Base-by-base conservation (phyloP, 2,888 invertebrate genomes). In the Spicauda simplicius region DNA sequence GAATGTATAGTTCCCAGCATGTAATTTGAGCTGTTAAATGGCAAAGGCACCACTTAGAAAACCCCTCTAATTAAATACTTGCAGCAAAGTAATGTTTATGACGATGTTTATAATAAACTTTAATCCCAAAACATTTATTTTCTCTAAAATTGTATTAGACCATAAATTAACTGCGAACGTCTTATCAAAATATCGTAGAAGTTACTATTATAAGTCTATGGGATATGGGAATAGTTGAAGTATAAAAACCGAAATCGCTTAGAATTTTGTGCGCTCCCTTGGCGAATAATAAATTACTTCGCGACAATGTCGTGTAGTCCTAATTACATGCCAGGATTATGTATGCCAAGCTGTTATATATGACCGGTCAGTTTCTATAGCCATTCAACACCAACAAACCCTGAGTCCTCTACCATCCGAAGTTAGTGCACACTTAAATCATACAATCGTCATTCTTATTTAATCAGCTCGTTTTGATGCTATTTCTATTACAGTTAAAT, bases 361-460 rank as follows among this genome's bases (percentile, higher is more conserved):
- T 16, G 16, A 16, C 16, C 4, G 1, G 1, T 16, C 1, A 5
- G 6, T n/a, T 48, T 48, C 48, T 48, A 48, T 16, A 48, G 41
- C 14, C 41, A 14, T 41, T 48, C n/a, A 16, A 16, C 16, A 16
- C 48, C 59, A 48, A n/a, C 25, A 20, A 58, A 20, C 52, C 52
- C 41, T 52, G 64, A 52, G 25, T 52, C 16, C 37, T 52, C 41
- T 64, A 45, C 18, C 57, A 64, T 20, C 57, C 20, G 37, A 37
- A 48, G 48, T 48, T 48, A 16, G 48, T 48, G 48, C 20, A 56
- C 16, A 48, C 25, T 45, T 25, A 33, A 37, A 7, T 33, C 25
- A 61, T 48, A 59, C 59, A 59, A 48, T 48, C 48, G 25, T 30
- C 59, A 48, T 30, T 48, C 45, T 16, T 41, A 57, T 25, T 25